Percentiles rank a stretch among this genome's conserved stretches.
phyloP scores from a whole-genome alignment of 1,140 invertebrate species.

The Polyergus mexicanus region DNA sequence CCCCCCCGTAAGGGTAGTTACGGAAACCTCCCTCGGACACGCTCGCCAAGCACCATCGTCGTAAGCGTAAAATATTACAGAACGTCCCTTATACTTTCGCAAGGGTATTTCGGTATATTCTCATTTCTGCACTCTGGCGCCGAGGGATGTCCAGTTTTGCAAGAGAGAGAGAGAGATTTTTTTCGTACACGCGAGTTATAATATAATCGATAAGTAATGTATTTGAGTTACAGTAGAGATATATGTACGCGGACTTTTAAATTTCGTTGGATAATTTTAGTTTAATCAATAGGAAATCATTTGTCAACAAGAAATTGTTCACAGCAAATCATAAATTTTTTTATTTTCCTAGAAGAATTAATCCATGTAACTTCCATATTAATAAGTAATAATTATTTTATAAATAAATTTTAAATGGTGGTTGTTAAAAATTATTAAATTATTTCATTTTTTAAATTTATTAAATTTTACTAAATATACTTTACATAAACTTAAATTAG shows the following conservation, averaged over 20 bases:
- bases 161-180: neutral
- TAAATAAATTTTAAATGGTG: neutral
- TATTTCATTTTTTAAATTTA: neutral
- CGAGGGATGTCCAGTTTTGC: neutral
- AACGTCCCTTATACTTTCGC: slow-evolving; percentile 51
- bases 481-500: neutral
- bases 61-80: slow-evolving; percentile 58
- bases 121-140: slow-evolving; percentile 22
- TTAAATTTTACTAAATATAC: neutral
- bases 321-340: neutral
- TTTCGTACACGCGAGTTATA: slow-evolving; percentile 13
- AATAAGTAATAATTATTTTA: neutral
- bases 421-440: neutral
- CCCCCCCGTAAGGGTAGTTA: slow-evolving; percentile 38
- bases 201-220: slow-evolving; percentile 25
- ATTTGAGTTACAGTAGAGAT: neutral
- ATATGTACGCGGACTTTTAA: neutral
- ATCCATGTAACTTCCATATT: neutral
- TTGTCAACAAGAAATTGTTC: neutral
- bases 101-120: slow-evolving; percentile 43
- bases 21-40: slow-evolving; percentile 45
- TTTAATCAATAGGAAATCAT: neutral
- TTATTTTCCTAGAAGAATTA: neutral
- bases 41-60: slow-evolving; percentile 24
- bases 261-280: neutral